A percentile compares a stretch with the other conserved stretches of the same genome.
Evolutionary conservation across 2,888 invertebrate genomes (phyloP).

Genomic region (Spialia ferax): DNA sequence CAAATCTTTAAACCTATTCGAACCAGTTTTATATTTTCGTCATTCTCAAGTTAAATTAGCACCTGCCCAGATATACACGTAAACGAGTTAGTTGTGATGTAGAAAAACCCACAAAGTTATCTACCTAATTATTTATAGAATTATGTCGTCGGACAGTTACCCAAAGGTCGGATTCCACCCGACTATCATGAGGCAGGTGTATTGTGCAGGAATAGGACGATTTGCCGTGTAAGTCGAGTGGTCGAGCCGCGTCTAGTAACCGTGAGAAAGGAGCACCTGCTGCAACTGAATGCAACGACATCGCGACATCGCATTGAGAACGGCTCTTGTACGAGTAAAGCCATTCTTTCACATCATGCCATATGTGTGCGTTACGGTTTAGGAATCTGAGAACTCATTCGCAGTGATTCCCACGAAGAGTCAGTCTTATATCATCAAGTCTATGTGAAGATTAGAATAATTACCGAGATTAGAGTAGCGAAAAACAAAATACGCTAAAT

Average conservation of each 20-base stretch:
- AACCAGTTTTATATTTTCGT: conserved; percentile 13
- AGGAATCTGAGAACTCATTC: background rate
- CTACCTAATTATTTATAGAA: conserved; percentile 11
- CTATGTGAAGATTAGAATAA: background rate
- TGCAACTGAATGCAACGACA: conserved; percentile 38
- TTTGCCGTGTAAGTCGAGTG: conserved; percentile 63
- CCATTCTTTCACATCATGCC: conserved; percentile 30
- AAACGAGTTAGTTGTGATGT: conserved; percentile 17
- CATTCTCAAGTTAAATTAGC: conserved; percentile 13
- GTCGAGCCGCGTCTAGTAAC: conserved; percentile 29
- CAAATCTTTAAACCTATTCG: conserved; percentile 15
- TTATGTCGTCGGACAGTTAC: conserved; percentile 18
- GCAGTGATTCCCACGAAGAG: conserved; percentile 3
- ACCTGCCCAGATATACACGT: conserved; percentile 20
- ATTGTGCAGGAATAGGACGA: conserved; percentile 69
- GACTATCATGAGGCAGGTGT: conserved; percentile 63
- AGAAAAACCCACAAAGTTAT: background rate
- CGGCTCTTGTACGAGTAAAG: conserved; percentile 24
- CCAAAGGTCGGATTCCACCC: conserved; percentile 41
- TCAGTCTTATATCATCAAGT: background rate
- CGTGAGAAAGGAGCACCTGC: conserved; percentile 79
- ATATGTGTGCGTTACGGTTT: conserved; percentile 17
- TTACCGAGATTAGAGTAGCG: background rate
- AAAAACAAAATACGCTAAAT: background rate
- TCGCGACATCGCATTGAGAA: conserved; percentile 32